Evolutionary conservation across 2,113 vertebrate species (phyloP).

Genomic region (Antennarius striatus): DNA sequence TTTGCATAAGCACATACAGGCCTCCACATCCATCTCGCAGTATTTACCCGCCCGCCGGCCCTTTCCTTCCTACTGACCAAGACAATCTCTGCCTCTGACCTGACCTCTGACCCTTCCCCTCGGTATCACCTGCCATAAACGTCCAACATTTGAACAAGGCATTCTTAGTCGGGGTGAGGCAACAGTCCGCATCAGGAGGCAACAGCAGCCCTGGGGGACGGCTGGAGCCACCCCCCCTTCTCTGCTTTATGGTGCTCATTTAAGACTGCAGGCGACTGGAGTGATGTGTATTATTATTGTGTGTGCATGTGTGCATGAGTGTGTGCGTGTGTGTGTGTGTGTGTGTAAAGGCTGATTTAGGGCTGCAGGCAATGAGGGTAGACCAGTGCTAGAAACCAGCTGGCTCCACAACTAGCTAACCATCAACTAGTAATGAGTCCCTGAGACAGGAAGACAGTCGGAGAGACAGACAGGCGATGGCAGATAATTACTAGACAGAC

Average conservation of each 20-base stretch:
- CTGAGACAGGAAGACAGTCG: constrained; percentile 15
- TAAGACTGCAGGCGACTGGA: constrained; percentile 29
- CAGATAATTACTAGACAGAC: not conserved
- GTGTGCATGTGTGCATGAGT: constrained; percentile 25
- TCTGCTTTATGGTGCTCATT: constrained; percentile 70
- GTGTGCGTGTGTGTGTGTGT: constrained; percentile 15
- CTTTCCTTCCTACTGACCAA: constrained; percentile 55
- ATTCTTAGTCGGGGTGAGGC: constrained; percentile 66
- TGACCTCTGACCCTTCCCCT: constrained; percentile 66
- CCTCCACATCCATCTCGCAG: constrained; percentile 34
- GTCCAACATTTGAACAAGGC: constrained; percentile 63
- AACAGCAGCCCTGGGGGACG: constrained; percentile 29
- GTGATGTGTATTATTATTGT: constrained; percentile 17
- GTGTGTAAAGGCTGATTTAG: constrained; percentile 43
- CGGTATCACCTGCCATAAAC: constrained; percentile 73
- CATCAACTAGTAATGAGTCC: constrained; percentile 59
- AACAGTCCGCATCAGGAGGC: constrained; percentile 63
- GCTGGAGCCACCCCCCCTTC: constrained; percentile 48
- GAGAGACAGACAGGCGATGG: not conserved
- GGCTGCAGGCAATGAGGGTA: constrained; percentile 36
- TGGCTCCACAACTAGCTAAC: constrained; percentile 68
- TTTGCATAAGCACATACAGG: constrained; percentile 8
- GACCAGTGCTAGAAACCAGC: constrained; percentile 49
- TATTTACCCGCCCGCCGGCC: constrained; percentile 43
- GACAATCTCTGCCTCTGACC: constrained; percentile 48